These are phyloP conservation scores for Caenorhabditis remanei DNA, from an alignment of 1,140 invertebrate species.

Conservation along the genomic window DNA sequence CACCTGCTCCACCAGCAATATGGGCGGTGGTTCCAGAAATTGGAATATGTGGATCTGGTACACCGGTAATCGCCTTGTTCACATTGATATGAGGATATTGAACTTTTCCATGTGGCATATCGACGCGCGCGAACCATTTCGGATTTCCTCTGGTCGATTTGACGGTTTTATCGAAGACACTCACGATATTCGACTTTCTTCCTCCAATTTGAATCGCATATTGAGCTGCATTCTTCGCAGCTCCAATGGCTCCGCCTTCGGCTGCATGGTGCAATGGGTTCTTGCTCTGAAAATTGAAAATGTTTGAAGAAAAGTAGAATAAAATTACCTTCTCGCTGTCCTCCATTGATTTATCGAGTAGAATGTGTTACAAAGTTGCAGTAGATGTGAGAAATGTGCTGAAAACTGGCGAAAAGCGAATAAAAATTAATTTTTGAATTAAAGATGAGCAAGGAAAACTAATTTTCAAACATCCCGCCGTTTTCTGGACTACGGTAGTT, in stretches of 20 bases:
- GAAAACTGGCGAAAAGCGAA: too few species aligned
- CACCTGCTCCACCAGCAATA: background rate
- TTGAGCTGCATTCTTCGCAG: background rate
- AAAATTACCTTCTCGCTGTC: background rate
- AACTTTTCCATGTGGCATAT: background rate
- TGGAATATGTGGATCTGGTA: background rate
- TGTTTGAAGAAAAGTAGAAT: background rate
- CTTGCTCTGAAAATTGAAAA: background rate
- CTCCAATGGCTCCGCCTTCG: background rate
- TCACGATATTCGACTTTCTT: background rate
- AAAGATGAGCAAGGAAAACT: too few species aligned
- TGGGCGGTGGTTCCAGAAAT: background rate
- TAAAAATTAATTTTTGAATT: too few species aligned
- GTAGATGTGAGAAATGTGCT: background rate
- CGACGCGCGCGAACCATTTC: background rate
- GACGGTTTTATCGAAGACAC: background rate
- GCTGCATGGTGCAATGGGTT: background rate
- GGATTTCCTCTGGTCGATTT: background rate
- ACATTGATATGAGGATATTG: constrained; percentile 1
- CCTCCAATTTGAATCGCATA: background rate
- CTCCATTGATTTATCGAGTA: background rate
- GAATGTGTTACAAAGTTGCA: too few species aligned
- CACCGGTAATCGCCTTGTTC: background rate
- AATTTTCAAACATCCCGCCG: too few species aligned
- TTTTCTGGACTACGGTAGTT: too few species aligned